phyloP scores from a whole-genome alignment of 2,797 vertebrate species.

The Leptatherina wallacei region DNA sequence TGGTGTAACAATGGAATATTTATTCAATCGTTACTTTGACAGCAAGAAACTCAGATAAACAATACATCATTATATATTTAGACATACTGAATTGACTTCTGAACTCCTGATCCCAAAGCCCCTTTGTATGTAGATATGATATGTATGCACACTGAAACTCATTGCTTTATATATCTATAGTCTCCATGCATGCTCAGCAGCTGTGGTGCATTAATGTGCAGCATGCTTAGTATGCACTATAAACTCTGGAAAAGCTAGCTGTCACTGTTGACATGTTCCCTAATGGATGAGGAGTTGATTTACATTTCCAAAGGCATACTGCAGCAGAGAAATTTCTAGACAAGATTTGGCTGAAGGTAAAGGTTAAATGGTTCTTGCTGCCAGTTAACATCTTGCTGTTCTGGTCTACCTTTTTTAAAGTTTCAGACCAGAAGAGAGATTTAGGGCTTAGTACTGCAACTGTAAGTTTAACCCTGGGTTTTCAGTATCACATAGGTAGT shows the following conservation, averaged over 20 bases:
- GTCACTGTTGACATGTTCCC: constrained; percentile 63
- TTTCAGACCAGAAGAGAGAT: constrained; percentile 11
- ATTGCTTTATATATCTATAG: constrained; percentile 44
- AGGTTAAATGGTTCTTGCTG: constrained; percentile 40
- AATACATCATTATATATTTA: not conserved
- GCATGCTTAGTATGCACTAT: constrained; percentile 71
- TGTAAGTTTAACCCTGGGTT: constrained; percentile 1
- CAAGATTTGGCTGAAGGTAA: constrained; percentile 43
- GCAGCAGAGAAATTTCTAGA: constrained; percentile 40
- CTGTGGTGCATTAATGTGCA: constrained; percentile 70
- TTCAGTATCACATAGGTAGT: not conserved
- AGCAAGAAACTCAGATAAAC: not conserved
- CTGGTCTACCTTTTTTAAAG: constrained; percentile 1
- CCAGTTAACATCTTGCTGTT: constrained; percentile 33
- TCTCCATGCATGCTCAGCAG: constrained; percentile 70
- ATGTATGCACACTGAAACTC: constrained; percentile 38
- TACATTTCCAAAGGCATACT: constrained; percentile 64
- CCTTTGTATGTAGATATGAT: constrained; percentile 38
- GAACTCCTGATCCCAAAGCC: constrained; percentile 33
- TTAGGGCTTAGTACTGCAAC: constrained; percentile 10
- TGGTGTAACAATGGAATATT: not conserved
- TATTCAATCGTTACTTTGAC: not conserved
- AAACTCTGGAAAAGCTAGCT: constrained; percentile 59
- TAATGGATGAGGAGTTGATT: constrained; percentile 70
- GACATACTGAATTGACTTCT: not conserved